Evolutionary conservation across 2,888 invertebrate species (phyloP).

Genomic region (Camptogramma bilineatum): DNA sequence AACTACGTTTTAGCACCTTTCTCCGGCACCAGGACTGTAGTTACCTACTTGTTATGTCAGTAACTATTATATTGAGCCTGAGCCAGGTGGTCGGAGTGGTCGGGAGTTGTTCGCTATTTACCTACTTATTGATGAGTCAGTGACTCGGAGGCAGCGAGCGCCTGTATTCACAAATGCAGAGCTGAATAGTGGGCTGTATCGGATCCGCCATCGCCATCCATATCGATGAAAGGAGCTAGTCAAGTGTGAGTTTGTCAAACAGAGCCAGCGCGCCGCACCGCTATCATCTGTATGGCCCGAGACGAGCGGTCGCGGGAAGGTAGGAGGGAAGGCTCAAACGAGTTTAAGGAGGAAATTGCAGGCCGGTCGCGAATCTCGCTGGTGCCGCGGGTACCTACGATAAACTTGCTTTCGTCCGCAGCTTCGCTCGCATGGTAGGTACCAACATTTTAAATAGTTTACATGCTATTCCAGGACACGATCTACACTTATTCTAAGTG

Average conservation of each 20-base stretch:
- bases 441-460: too few species aligned
- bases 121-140: neutral
- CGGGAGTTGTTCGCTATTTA: too few species aligned
- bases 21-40: too few species aligned
- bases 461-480: too few species aligned
- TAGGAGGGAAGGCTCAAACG: too few species aligned
- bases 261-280: neutral
- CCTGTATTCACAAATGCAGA: slow-evolving; percentile 1
- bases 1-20: neutral
- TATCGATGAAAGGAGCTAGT: slow-evolving; percentile 8
- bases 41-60: neutral
- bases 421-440: too few species aligned
- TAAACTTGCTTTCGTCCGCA: too few species aligned
- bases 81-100: neutral
- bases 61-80: neutral
- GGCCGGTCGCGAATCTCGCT: too few species aligned
- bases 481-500: too few species aligned
- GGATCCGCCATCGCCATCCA: neutral
- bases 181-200: slow-evolving; percentile 1
- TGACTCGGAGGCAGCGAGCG: neutral
- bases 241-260: slow-evolving; percentile 11
- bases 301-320: neutral
- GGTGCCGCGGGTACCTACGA: too few species aligned
- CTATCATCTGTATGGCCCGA: neutral
- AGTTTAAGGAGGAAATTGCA: too few species aligned